Evolutionary conservation across 2,888 invertebrate species (phyloP).

Genomic region (Drosophila peninsularis): DNA sequence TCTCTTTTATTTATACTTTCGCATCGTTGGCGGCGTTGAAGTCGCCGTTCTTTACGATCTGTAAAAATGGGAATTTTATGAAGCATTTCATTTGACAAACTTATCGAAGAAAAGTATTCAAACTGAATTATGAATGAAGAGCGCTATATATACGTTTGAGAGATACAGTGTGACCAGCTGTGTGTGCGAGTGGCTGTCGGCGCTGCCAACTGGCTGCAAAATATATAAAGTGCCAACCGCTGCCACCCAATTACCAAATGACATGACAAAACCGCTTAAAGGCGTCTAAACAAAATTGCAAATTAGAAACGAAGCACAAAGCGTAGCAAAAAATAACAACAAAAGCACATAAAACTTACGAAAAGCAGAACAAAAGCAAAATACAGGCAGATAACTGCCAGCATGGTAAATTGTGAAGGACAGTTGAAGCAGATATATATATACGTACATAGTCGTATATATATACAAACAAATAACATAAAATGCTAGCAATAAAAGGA

Average conservation of each 20-base stretch:
- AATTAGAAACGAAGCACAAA: constrained; percentile 76
- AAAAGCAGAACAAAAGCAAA: constrained; percentile 32
- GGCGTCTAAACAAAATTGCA: constrained; percentile 82
- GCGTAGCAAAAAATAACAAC: constrained; percentile 33
- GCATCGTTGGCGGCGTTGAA: constrained; percentile 72
- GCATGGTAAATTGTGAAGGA: constrained; percentile 28
- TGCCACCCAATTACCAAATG: constrained; percentile 84
- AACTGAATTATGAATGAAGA: constrained; percentile 43
- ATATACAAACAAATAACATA: constrained; percentile 65
- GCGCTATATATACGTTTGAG: constrained; percentile 1
- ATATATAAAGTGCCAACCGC: constrained; percentile 84
- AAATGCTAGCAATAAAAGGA: constrained; percentile 72
- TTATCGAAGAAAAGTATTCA: constrained; percentile 21
- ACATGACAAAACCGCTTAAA: constrained; percentile 82
- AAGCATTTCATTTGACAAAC: constrained; percentile 65
- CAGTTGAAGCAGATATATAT: constrained; percentile 21
- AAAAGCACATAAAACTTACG: constrained; percentile 64
- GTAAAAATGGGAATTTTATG: constrained; percentile 76
- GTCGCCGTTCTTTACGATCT: constrained; percentile 78
- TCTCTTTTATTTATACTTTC: constrained; percentile 52
- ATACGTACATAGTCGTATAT: not conserved
- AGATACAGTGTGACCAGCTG: constrained; percentile 8
- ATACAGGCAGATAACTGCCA: constrained; percentile 61
- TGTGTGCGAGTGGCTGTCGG: constrained; percentile 15
- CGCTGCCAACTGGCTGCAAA: constrained; percentile 54